Evolutionary conservation across 2,888 invertebrate genomes (phyloP), one percentile per base, ranked within the genome.

Genomic region (Sialis lutaria): DNA sequence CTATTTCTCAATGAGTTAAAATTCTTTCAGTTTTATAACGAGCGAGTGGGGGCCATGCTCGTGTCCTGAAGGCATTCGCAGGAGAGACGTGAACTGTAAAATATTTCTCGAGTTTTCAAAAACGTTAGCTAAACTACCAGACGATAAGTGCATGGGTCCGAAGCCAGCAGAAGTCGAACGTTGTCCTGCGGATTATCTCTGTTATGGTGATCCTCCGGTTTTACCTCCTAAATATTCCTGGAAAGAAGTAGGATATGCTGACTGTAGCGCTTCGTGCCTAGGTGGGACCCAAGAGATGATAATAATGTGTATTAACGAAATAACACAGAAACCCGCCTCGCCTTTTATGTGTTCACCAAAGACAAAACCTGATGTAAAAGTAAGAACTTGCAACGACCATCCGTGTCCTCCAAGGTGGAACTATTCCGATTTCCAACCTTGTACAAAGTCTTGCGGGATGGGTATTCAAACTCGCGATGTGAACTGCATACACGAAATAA

Each of bases 351-450:
- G 95, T 57, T 80, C 87, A 33, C 80, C 84, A 1, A 81, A 87
- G 55, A 81, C 85, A 0, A 86, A 89, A 60, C 93, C 93, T 0
- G 90, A 92, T 62, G 85, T 87, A 44, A 71, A 90, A 50, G 86
- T 89, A 33, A 71, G 87, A 57, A 86, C 88, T 0, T 93, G 93
- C 68, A 97, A 97, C 61, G 93, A 93, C 58, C 83, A 89, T 51
- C 89, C 95, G 0, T 97, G 97, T 60, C 93, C 93, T 2, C 93
- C 95, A 0, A 76, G 90, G 55, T 92, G 92, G 92, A 89, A 89
- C 60, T 82, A 84, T 55, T 87, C 89, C 0, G 88, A 89, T 47
- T 92, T 88, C 60, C 82, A 85, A 0, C 77, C 81, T 13, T 97
- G 96, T 66, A 87, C 89, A 13, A 89, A 88, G 62, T 83, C 87